These are phyloP conservation scores for Lagria hirta DNA, from an alignment of 2,888 invertebrate genomes.

Conservation along the genomic window DNA sequence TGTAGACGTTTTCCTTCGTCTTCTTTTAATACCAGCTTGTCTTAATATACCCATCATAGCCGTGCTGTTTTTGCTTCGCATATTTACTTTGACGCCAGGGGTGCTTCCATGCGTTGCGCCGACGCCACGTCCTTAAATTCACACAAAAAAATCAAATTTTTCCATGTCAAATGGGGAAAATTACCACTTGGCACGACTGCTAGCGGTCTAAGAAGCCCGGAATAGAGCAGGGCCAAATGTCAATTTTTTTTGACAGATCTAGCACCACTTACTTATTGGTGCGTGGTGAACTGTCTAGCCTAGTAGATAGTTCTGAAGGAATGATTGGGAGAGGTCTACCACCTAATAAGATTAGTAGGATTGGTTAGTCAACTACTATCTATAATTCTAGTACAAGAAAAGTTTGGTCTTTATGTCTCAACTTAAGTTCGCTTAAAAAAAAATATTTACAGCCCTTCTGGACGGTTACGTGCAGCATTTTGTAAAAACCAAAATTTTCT, in stretches of 20 bases:
- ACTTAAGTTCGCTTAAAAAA: too few species aligned
- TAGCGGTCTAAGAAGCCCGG: too few species aligned
- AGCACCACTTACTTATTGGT: conserved; percentile 26
- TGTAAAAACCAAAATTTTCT: too few species aligned
- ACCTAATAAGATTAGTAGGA: too few species aligned
- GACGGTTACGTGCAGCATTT: too few species aligned
- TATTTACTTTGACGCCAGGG: conserved; percentile 32
- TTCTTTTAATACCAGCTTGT: conserved; percentile 32
- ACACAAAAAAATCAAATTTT: conserved; percentile 7
- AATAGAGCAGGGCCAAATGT: too few species aligned
- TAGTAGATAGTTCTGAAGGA: conserved; percentile 15
- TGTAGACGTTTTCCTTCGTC: conserved; percentile 31
- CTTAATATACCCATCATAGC: conserved; percentile 30
- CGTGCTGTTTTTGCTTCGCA: conserved; percentile 38
- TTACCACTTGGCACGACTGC: conserved; percentile 1
- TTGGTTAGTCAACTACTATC: too few species aligned
- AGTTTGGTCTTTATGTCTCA: too few species aligned
- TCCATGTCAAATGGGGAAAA: neutral
- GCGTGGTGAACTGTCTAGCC: conserved; percentile 33
- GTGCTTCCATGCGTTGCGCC: conserved; percentile 47
- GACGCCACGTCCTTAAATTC: conserved; percentile 45
- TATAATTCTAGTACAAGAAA: too few species aligned
- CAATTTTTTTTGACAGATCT: too few species aligned
- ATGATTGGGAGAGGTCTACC: conserved; percentile 20
- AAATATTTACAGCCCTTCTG: too few species aligned